Evolutionary conservation across 1,140 invertebrate species (phyloP).

Genomic region (Trachymyrmex septentrionalis): DNA sequence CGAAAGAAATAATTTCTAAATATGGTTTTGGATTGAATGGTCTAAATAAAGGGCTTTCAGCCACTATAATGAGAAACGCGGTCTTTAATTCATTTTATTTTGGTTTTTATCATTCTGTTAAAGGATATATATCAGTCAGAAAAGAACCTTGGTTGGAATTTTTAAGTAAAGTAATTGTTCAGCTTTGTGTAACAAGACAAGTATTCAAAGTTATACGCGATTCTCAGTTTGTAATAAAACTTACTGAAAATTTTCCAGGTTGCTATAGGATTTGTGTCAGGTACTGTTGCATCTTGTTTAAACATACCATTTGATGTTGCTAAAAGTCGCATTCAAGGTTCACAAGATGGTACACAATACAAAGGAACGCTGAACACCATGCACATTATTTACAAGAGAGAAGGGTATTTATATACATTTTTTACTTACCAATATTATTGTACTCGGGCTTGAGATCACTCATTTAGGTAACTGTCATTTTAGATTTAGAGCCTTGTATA

Average conservation of each 20-base stretch:
- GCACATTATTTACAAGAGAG: slow-evolving; percentile 92
- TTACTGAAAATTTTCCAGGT: slow-evolving; percentile 87
- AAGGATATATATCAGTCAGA: slow-evolving; percentile 90
- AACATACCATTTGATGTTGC: slow-evolving; percentile 99
- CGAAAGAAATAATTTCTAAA: slow-evolving; percentile 91
- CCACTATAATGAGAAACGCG: slow-evolving; percentile 95
- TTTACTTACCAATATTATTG: slow-evolving; percentile 79
- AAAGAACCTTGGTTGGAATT: slow-evolving; percentile 86
- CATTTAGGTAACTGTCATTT: slow-evolving; percentile 74
- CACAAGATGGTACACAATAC: slow-evolving; percentile 94
- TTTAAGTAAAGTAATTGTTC: slow-evolving; percentile 79
- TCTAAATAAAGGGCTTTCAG: slow-evolving; percentile 95
- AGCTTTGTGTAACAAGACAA: not conserved
- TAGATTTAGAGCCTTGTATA: slow-evolving; percentile 95
- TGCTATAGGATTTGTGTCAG: slow-evolving; percentile 93
- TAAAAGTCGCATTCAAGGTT: slow-evolving; percentile 97
- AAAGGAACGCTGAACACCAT: slow-evolving; percentile 92
- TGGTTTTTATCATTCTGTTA: slow-evolving; percentile 97
- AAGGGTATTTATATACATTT: slow-evolving; percentile 89
- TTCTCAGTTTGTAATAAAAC: not conserved
- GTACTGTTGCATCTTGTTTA: slow-evolving; percentile 93
- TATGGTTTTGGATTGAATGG: slow-evolving; percentile 93
- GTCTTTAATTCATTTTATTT: slow-evolving; percentile 98
- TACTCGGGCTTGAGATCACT: not conserved
- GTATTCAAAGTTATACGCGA: not conserved